phyloP scores from a whole-genome alignment of 2,797 vertebrate genomes.

The Chaetodon trifasciatus region DNA sequence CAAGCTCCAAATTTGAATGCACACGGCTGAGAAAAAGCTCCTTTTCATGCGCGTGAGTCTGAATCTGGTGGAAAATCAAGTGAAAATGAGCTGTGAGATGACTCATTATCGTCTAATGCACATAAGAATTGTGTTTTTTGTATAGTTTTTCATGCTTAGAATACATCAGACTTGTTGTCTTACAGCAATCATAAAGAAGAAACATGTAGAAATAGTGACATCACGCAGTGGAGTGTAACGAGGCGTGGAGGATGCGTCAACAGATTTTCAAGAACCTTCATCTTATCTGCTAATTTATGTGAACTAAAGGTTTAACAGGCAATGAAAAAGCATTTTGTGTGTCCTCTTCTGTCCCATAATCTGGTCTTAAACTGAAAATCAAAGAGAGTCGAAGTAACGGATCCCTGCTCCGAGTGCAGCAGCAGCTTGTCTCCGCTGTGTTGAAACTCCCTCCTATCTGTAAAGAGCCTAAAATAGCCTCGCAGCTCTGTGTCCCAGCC shows the following conservation, averaged over 20 bases:
- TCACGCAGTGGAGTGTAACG: too few relatives aligned
- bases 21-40: neutral
- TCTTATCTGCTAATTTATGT: neutral
- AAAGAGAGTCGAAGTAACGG: neutral
- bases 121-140: neutral
- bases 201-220: neutral
- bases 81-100: too few relatives aligned
- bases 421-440: conserved; percentile 34
- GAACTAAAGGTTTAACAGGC: neutral
- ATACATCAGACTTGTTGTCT: too few relatives aligned
- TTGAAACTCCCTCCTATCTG: conserved; percentile 67
- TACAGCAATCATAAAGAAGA: neutral
- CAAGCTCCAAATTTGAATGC: too few relatives aligned
- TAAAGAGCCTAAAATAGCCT: conserved; percentile 72
- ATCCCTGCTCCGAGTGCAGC: neutral
- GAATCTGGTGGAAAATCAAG: neutral
- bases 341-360: neutral
- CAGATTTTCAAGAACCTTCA: neutral
- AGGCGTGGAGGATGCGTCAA: neutral
- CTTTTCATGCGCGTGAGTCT: neutral
- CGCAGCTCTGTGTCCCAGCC: conserved; percentile 42
- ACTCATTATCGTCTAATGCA: neutral
- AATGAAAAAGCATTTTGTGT: neutral
- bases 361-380: neutral
- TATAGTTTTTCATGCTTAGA: too few relatives aligned